Base-by-base conservation (phyloP, 2,888 invertebrate species). In the Branchellion lobata region DNA sequence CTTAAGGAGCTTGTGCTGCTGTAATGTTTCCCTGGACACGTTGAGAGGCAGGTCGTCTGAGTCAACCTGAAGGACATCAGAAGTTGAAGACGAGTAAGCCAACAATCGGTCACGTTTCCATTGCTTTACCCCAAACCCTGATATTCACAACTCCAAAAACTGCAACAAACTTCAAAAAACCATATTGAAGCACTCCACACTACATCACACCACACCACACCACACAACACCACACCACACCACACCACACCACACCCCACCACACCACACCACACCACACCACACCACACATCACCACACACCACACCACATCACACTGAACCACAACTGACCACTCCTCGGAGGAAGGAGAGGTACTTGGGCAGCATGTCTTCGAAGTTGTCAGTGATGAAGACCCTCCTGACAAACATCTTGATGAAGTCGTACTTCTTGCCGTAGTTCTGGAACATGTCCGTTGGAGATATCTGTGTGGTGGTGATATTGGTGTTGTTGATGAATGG, bases 311-410 rank as follows among this genome's bases (percentile, higher is more conserved):
- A n/a, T n/a, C n/a, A n/a, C n/a, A n/a, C n/a, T n/a, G n/a, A n/a
- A n/a, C 40, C 40, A 5, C 21, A 47, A 85, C 86, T 83, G 80
- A 87, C 98, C 83, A 99, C 93, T 85, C 99, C 99, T 80, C 93
- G 92, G 81, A 99, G 92, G 88, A 99, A 99, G 84, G 91, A 92
- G 84, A 99, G 90, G 88, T 97, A 99, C 88, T 94, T 96, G 83
- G 99, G 98, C 93, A 99, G 94, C 93, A 99, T 95, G 87, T 99
- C 98, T 87, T 95, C 95, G 90, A 99, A 98, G 90, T 99, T 96
- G 88, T 99, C 98, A 11, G 98, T 98, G 89, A 99, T 99, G 90
- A 99, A 99, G 24, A 99, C 99, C 81, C 99, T 91, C 81, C 98
- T 91, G 79, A 99, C 99, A 88, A 95, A 99, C 82, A 99, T 90